Evolutionary conservation across 92 coral and sea anemone genomes (phyloP).

Genomic region (Montipora capitata): DNA sequence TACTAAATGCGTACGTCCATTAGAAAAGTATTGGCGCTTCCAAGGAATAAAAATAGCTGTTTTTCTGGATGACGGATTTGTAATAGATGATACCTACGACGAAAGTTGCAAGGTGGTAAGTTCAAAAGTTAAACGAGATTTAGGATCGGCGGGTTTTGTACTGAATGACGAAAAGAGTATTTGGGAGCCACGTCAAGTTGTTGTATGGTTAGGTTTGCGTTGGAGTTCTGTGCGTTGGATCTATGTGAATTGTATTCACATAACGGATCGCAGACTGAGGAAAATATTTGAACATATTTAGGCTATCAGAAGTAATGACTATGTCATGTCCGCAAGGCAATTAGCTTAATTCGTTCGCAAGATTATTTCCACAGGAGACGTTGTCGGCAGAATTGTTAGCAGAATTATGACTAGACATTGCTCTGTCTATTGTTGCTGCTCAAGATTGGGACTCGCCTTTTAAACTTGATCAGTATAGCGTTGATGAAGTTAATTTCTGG

Average conservation of each 20-base stretch:
- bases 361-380: neutral
- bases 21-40: neutral
- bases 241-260: too few species aligned
- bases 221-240: neutral
- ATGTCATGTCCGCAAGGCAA: too few species aligned
- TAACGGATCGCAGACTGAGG: neutral
- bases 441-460: neutral
- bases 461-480: slow-evolving; percentile 7
- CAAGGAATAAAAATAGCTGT: too few species aligned
- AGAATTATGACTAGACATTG: neutral
- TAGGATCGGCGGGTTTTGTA: neutral
- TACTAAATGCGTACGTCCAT: neutral
- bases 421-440: neutral
- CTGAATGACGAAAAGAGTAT: too few species aligned
- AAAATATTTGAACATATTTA: too few species aligned
- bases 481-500: slow-evolving; percentile 13
- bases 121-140: too few species aligned
- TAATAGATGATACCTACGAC: neutral
- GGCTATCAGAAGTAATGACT: too few species aligned
- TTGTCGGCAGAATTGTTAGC: neutral
- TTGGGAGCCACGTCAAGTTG: neutral
- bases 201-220: neutral
- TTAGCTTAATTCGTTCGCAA: neutral
- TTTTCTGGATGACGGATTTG: neutral
- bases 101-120: neutral